Conservation (phyloP, 2,113 vertebrate species). For the Anguilla rostrata region DNA sequence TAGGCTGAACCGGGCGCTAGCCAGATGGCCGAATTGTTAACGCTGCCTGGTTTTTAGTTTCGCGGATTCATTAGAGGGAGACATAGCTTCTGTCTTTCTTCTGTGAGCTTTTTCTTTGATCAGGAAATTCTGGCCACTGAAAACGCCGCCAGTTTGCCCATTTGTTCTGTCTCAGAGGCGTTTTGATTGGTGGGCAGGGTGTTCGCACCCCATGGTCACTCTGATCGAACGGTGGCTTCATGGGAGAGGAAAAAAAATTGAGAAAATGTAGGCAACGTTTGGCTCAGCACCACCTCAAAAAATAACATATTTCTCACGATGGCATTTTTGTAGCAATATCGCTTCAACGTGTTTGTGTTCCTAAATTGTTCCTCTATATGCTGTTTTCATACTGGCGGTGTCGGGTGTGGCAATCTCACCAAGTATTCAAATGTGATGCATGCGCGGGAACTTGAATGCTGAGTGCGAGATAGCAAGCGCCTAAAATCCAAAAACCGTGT, state of each 20-base stretch:
- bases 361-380: too few species aligned
- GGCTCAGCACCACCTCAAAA: neutral
- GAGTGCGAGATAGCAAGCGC: too few species aligned
- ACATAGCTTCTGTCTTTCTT: neutral
- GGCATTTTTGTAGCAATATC: too few species aligned
- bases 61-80: too few species aligned
- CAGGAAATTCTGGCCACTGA: neutral
- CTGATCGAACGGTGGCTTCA: neutral
- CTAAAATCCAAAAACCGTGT: too few species aligned
- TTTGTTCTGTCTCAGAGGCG: neutral
- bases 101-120: neutral
- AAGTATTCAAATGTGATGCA: too few species aligned
- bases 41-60: neutral
- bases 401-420: too few species aligned
- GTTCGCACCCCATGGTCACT: neutral
- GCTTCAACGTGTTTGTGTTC: too few species aligned
- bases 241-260: neutral
- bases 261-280: neutral
- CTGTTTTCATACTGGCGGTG: too few species aligned
- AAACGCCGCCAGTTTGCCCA: neutral
- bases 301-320: neutral
- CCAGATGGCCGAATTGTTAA: slow-evolving; percentile 3
- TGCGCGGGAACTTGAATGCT: too few species aligned
- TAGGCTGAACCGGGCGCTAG: neutral
- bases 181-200: neutral